phyloP scores from a whole-genome alignment of 2,113 vertebrate species.

The Neomonachus schauinslandi region DNA sequence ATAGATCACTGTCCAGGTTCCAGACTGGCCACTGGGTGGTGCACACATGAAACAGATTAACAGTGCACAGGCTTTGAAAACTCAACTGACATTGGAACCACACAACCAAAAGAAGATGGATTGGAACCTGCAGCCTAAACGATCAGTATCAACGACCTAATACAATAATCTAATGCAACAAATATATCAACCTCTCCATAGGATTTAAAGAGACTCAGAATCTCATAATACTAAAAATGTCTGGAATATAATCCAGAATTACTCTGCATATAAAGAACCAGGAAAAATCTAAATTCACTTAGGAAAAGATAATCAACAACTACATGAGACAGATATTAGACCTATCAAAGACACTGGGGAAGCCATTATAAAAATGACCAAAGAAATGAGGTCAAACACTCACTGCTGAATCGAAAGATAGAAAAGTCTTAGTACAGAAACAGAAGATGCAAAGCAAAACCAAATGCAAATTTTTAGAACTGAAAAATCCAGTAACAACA shows the following conservation, averaged over 20 bases:
- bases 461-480: not conserved
- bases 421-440: not conserved
- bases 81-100: not conserved
- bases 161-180: not conserved
- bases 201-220: not conserved
- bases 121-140: not conserved
- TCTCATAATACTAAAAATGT: not conserved
- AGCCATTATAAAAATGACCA: not conserved
- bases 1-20: not conserved
- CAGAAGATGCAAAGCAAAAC: not conserved
- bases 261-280: conserved; percentile 9
- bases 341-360: not conserved
- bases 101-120: not conserved
- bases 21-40: not conserved
- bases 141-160: not conserved
- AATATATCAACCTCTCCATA: not conserved
- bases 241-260: not conserved
- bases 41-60: not conserved
- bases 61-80: not conserved
- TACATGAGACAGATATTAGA: not conserved
- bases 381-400: not conserved
- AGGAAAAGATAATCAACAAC: not conserved
- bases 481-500: not conserved
- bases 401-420: not conserved
- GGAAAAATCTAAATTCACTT: not conserved